Conservation (phyloP, 1,140 invertebrate genomes). For the Xylocopa sonorina region DNA sequence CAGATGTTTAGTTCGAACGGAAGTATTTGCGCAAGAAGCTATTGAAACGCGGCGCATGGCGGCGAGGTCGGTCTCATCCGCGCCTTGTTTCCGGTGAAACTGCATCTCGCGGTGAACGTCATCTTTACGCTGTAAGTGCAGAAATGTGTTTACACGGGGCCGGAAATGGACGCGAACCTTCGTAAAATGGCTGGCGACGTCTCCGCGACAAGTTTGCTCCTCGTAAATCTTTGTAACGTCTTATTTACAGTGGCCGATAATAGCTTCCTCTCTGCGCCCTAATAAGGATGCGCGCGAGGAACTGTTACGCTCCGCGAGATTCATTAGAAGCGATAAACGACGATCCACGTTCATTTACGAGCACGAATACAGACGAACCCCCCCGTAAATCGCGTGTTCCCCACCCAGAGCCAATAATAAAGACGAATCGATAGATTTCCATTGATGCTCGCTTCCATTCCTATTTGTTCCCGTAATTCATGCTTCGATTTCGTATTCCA, state of each 20-base stretch:
- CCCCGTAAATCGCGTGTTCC: background rate
- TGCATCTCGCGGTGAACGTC: conserved; percentile 34
- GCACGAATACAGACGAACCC: too few relatives aligned
- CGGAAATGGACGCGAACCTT: conserved; percentile 32
- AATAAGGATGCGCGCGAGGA: too few relatives aligned
- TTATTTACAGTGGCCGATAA: background rate
- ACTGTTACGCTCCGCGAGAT: too few relatives aligned
- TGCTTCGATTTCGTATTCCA: conserved; percentile 35
- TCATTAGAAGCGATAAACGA: too few relatives aligned
- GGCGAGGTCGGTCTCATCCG: conserved; percentile 25
- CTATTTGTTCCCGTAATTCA: conserved; percentile 32
- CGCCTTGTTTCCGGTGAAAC: conserved; percentile 40
- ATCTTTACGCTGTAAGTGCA: conserved; percentile 34
- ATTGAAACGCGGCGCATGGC: conserved; percentile 30
- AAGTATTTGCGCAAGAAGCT: conserved; percentile 44
- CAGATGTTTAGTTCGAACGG: conserved; percentile 21
- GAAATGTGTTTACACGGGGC: conserved; percentile 39
- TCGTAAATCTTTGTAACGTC: conserved; percentile 5
- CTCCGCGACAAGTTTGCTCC: background rate
- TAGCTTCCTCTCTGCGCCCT: background rate
- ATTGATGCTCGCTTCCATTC: conserved; percentile 24
- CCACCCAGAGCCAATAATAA: background rate
- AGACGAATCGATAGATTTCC: conserved; percentile 25
- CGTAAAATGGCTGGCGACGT: conserved; percentile 15
- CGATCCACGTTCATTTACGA: background rate